Percentiles rank a stretch among this genome's conserved stretches.
Conservation (phyloP, 2,797 vertebrate genomes). For the Agapornis canus region DNA sequence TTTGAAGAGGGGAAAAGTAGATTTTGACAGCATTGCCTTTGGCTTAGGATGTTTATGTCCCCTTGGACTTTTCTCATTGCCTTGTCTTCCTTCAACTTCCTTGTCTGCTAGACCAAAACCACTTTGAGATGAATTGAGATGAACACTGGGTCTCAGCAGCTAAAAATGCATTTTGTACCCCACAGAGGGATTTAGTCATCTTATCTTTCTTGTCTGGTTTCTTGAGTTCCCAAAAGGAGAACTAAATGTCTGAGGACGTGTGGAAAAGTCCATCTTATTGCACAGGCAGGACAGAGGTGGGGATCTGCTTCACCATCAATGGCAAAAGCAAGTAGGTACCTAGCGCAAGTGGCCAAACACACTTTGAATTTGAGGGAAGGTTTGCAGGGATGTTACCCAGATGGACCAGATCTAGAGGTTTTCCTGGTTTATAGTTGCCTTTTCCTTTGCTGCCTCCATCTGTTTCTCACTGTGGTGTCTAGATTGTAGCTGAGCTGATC, state of each 20-base stretch:
- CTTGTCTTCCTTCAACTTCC: not conserved
- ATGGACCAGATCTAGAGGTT: not conserved
- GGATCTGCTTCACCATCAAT: not conserved
- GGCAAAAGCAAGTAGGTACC: not conserved
- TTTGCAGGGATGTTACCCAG: not conserved
- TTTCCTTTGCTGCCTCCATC: not conserved
- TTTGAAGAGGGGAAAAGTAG: not conserved
- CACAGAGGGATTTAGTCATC: not conserved
- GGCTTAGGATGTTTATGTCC: not conserved
- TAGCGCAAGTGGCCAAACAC: not conserved
- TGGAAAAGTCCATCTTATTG: not conserved
- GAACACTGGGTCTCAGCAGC: not conserved
- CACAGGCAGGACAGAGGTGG: not conserved
- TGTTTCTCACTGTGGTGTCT: not conserved
- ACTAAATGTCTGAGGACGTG: not conserved
- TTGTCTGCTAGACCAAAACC: not conserved
- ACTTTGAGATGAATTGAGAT: not conserved
- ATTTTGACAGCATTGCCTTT: constrained; percentile 1
- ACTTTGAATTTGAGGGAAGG: not conserved
- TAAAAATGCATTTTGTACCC: not conserved
- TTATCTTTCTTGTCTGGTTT: not conserved
- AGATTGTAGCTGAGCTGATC: not conserved
- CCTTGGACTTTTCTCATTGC: not conserved
- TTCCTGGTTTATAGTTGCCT: not conserved
- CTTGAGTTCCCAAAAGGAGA: not conserved